Evolutionary conservation across 1,140 invertebrate species (phyloP), one percentile per base, ranked within the genome.

Genomic region (Notospermus geniculatus): DNA sequence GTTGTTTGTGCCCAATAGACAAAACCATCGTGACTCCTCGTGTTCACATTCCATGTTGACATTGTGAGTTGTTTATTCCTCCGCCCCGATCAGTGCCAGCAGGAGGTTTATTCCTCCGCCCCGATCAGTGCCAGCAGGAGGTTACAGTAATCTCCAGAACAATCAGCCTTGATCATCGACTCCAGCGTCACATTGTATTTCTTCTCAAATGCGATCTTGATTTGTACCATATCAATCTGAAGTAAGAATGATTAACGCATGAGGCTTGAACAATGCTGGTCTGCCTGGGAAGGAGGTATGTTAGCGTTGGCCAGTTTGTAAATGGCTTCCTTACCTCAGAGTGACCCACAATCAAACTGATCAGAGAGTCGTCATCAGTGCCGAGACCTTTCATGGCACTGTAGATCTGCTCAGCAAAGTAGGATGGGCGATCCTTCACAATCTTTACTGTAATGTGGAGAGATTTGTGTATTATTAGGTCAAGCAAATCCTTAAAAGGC

Each of bases 371-470:
- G 79, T 95, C 92, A 71, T 92, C 91, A 32, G 92, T 95, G 43
- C 92, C 92, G 66, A 91, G 67, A 29, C 82, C 80, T 55, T 90
- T 89, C 91, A 97, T 94, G 59, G 89, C 88, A 36, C 92, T 87
- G 72, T 95, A 87, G 19, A 97, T 84, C 70, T 91, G 87, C 75
- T 94, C 90, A 46, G 94, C 94, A 82, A 96, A 97, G 83, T 92
- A 97, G 30, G 88, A 89, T 53, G 93, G 88, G 77, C 91, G 91
- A 75, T 92, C 93, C 76, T 64, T 66, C 0, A 68, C 67, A 58
- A 28, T 71, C 28, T 58, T 55, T 0, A 71, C 73, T 75, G 58
- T 11, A 65, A 71, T 36, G 32, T 36, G 32, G 15, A 36, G 32
- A 15, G 32, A 36, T 7, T 4, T 7, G 32, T 7, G 15, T 36